Conservation (phyloP, 1,140 invertebrate species). For the Metaphire vulgaris region DNA sequence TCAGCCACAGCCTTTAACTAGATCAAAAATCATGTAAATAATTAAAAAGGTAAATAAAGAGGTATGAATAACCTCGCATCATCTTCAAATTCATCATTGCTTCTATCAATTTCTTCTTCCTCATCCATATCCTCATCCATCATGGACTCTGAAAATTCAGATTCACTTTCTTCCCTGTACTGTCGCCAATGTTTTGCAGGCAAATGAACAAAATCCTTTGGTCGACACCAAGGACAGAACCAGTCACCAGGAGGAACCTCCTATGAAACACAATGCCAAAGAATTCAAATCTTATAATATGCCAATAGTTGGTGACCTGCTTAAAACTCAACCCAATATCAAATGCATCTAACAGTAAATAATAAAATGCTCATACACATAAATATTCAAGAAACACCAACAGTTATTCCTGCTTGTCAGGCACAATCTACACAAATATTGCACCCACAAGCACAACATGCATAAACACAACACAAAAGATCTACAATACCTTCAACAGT, state of each 20-base stretch:
- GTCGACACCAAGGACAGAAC: conserved; percentile 69
- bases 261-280: no score
- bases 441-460: not conserved
- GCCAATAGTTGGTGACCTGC: no score
- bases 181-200: conserved; percentile 51
- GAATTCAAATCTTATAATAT: no score
- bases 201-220: conserved; percentile 50
- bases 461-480: not conserved
- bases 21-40: no score
- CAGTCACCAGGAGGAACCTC: conserved; percentile 85
- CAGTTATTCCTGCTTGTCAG: no score
- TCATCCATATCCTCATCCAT: conserved; percentile 56
- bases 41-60: not conserved
- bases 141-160: conserved; percentile 48
- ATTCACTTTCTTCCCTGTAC: conserved; percentile 34
- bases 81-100: not conserved
- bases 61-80: not conserved
- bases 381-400: no score
- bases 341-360: no score
- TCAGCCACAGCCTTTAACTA: no score
- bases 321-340: no score
- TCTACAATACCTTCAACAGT: not conserved
- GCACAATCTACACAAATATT: conserved; percentile 9
- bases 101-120: not conserved
- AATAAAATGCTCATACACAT: no score